A percentile compares a stretch with the other conserved stretches of the same genome.
These are phyloP conservation scores for Recurvirostra avosetta DNA, from an alignment of 2,113 vertebrate genomes.

Conservation along the genomic window DNA sequence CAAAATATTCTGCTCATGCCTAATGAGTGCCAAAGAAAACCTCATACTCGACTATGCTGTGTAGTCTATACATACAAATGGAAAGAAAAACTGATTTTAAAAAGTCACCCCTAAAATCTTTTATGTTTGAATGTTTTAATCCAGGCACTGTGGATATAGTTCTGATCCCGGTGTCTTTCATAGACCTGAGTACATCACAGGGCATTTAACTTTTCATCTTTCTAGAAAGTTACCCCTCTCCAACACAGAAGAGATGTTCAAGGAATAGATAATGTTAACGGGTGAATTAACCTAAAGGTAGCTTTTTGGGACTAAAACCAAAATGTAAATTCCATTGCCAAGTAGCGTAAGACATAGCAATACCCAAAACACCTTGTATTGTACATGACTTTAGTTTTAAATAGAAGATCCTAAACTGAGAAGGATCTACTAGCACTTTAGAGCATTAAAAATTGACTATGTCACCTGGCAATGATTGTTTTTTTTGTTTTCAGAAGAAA, in stretches of 20 bases:
- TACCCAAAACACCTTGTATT: not conserved
- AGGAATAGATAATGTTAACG: not conserved
- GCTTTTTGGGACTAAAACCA: not conserved
- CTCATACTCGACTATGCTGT: not conserved
- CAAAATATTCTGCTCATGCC: not conserved
- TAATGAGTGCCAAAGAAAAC: conserved; percentile 23
- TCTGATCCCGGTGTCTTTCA: not conserved
- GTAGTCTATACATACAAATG: not conserved
- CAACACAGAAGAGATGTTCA: not conserved
- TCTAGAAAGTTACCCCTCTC: not conserved
- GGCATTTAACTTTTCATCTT: not conserved
- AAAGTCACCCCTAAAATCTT: not conserved
- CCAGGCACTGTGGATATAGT: not conserved
- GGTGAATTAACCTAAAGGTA: not conserved
- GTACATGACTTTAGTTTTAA: not conserved
- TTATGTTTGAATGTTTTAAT: not conserved
- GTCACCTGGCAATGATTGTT: not conserved
- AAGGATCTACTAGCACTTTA: not conserved
- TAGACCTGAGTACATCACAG: not conserved
- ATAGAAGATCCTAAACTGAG: not conserved
- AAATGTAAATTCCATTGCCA: not conserved
- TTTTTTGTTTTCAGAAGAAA: not conserved
- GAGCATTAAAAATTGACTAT: not conserved
- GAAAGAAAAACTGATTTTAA: not conserved
- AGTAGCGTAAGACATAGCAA: not conserved